Evolutionary conservation across 92 coral and sea anemone genomes (phyloP).

Genomic region (Palythoa heliodiscus): DNA sequence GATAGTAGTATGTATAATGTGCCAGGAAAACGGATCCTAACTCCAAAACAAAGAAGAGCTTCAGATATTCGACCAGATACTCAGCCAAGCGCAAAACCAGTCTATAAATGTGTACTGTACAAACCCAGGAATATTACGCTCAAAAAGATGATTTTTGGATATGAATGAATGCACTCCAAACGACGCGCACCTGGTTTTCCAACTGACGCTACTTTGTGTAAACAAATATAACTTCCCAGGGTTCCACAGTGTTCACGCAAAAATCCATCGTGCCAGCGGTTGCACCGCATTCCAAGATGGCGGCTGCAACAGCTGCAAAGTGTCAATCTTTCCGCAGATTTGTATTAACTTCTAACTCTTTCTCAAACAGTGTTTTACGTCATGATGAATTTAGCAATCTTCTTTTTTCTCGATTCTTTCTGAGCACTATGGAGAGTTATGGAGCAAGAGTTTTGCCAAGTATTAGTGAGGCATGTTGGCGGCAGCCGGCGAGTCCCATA

Average conservation of each 20-base stretch:
- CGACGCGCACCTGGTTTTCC: slow-evolving; percentile 45
- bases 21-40: not conserved
- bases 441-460: not conserved
- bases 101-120: not conserved
- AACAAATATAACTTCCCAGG: slow-evolving; percentile 36
- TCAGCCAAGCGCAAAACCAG: not conserved
- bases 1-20: not conserved
- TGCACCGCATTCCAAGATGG: slow-evolving; percentile 26
- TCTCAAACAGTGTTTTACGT: not conserved
- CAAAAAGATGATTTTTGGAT: slow-evolving; percentile 2
- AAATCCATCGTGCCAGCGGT: slow-evolving; percentile 13
- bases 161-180: not conserved
- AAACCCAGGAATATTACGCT: not conserved
- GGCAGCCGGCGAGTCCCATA: slow-evolving; percentile 19
- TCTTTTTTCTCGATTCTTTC: not conserved
- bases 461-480: not conserved
- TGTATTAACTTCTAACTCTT: not conserved
- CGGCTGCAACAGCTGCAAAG: slow-evolving; percentile 22
- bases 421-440: not conserved
- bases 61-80: not conserved
- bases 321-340: not conserved
- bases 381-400: not conserved
- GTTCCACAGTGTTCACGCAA: not conserved
- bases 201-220: slow-evolving; percentile 46
- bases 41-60: not conserved